phyloP scores from a whole-genome alignment of 2,797 vertebrate species.

The Poliocrania exsul region DNA sequence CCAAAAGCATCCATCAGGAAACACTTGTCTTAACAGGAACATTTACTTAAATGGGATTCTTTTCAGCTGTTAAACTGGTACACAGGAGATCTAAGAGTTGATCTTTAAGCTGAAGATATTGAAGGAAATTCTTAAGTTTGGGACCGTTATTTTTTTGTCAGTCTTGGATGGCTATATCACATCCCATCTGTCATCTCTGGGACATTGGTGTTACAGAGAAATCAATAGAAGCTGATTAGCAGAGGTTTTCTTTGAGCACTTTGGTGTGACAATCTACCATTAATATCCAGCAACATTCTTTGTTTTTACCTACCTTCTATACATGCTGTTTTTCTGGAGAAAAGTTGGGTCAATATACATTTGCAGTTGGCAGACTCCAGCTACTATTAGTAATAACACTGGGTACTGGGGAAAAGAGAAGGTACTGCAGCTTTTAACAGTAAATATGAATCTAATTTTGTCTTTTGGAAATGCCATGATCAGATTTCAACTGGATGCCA shows the following conservation, averaged over 20 bases:
- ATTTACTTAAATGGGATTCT: neutral
- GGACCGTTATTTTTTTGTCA: neutral
- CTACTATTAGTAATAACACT: neutral
- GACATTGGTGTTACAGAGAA: neutral
- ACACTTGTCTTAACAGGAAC: neutral
- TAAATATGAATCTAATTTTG: neutral
- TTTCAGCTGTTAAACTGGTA: neutral
- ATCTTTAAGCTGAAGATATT: neutral
- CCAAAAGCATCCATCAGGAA: neutral
- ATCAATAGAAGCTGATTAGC: neutral
- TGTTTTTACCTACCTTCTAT: neutral
- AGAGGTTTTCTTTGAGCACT: neutral
- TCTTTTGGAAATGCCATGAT: neutral
- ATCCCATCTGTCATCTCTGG: neutral
- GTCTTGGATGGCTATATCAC: neutral
- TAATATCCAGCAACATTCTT: neutral
- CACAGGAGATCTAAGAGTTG: neutral
- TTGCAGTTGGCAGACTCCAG: neutral
- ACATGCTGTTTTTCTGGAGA: neutral
- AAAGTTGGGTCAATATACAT: neutral
- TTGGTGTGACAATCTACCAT: neutral
- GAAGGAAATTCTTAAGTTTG: neutral
- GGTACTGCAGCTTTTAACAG: neutral
- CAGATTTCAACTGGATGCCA: neutral
- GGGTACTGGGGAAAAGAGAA: neutral